A percentile compares a stretch with the other conserved stretches of the same genome.
phyloP scores from a whole-genome alignment of 2,888 invertebrate species.

The Hymenopus coronatus region DNA sequence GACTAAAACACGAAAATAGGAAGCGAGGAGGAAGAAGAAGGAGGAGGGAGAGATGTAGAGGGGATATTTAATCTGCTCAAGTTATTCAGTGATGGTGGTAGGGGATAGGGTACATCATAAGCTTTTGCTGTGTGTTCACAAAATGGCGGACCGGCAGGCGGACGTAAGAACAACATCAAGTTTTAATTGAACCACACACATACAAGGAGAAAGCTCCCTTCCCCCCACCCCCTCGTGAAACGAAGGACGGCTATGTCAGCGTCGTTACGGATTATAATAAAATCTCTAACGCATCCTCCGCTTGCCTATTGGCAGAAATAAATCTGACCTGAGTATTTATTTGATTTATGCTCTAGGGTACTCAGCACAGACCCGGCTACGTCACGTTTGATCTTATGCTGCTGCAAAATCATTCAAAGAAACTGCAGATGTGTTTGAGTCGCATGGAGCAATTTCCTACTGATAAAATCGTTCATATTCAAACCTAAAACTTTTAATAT shows the following conservation, averaged over 20 bases:
- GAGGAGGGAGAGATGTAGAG: neutral
- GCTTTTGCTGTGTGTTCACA: constrained; percentile 23
- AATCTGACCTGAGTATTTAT: neutral
- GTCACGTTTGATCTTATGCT: neutral
- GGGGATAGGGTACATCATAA: constrained; percentile 16
- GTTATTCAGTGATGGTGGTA: constrained; percentile 20
- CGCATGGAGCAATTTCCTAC: no score
- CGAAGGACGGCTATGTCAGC: neutral
- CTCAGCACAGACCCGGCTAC: neutral
- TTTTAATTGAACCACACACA: constrained; percentile 31
- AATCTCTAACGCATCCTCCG: neutral
- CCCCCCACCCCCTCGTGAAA: neutral
- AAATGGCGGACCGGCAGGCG: constrained; percentile 26
- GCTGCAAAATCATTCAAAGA: no score
- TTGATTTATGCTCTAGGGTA: neutral
- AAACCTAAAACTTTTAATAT: no score
- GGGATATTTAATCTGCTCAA: constrained; percentile 28
- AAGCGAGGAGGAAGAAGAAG: neutral
- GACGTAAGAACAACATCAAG: constrained; percentile 31
- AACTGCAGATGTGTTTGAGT: no score
- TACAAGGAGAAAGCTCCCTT: neutral
- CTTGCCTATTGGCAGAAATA: neutral
- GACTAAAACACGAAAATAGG: neutral
- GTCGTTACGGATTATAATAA: constrained; percentile 11
- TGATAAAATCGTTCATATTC: no score